Evolutionary conservation across 2,113 vertebrate species (phyloP), one percentile per base, ranked within the genome.

Genomic region (Climacteris rufus): DNA sequence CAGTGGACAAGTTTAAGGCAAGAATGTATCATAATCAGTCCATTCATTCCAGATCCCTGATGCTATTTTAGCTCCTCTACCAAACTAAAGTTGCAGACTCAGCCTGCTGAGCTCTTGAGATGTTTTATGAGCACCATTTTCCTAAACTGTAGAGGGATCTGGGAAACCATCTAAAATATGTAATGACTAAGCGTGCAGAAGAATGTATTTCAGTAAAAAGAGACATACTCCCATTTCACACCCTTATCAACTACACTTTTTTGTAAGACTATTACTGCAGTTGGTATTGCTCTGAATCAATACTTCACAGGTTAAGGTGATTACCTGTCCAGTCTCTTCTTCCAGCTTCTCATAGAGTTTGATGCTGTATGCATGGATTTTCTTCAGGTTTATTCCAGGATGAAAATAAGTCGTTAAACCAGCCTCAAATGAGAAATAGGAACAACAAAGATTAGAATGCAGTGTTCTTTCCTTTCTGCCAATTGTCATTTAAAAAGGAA

Each of bases 341-440:
- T 99, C 99, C 87, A 99, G 96, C 27, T 91, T 98, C 98, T 99
- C 99, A 68, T 99, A 99, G 27, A 99, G 98, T 72, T 99, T 99
- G 79, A 99, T 99, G 93, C 99, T 99, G 94, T 99, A 97, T 88
- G 98, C 98, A 97, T 99, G 99, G 94, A 99, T 98, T 97, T 99
- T 99, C 98, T 99, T 99, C 52, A 99, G 87, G 91, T 99, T 99
- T 97, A 99, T 99, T 89, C 99, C 99, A 92, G 99, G 99, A 94
- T 99, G 99, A 97, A 99, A 99, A 83, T 99, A 99, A 45, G 99
- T 99, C 42, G 99, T 99, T 97, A 99, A 98, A 75, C 99, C 99
- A 83, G 99, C 99, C 99, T 99, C 92, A 86, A 92, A 96, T 87
- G 89, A 88, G 53, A 65, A 91, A 81, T 61, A 85, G 28, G 71